phyloP scores from a whole-genome alignment of 2,888 invertebrate species.

The Drosophila koepferae region DNA sequence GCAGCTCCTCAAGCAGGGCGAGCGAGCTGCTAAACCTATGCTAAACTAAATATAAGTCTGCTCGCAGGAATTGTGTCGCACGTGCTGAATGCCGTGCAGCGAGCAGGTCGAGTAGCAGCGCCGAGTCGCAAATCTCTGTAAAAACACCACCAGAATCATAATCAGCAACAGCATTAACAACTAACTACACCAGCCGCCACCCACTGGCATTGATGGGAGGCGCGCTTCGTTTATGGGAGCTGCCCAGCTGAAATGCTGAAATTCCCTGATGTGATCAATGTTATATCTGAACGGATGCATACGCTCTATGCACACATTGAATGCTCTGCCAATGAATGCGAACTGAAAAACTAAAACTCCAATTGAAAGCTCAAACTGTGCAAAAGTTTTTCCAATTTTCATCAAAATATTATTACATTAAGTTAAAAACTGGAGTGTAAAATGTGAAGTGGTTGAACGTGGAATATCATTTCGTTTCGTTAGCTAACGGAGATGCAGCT shows the following conservation, averaged over 20 bases:
- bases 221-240: neutral
- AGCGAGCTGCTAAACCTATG: constrained; percentile 56
- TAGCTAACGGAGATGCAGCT: neutral
- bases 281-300: constrained; percentile 1
- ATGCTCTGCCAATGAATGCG: neutral
- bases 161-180: constrained; percentile 51
- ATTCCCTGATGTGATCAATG: neutral
- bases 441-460: neutral
- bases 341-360: constrained; percentile 3
- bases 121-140: constrained; percentile 91
- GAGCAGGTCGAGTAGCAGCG: constrained; percentile 93
- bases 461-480: neutral
- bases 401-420: too few species aligned
- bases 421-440: too few species aligned
- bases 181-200: constrained; percentile 7
- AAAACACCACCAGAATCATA: constrained; percentile 66
- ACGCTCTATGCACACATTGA: neutral
- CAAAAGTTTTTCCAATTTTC: neutral
- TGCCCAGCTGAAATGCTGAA: neutral
- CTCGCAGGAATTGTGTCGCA: constrained; percentile 93
- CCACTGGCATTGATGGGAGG: neutral
- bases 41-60: constrained; percentile 92
- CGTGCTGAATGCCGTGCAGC: constrained; percentile 89
- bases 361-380: constrained; percentile 17
- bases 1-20: constrained; percentile 26